These are phyloP conservation scores for Balearica regulorum DNA, from an alignment of 2,797 vertebrate genomes.

Conservation along the genomic window DNA sequence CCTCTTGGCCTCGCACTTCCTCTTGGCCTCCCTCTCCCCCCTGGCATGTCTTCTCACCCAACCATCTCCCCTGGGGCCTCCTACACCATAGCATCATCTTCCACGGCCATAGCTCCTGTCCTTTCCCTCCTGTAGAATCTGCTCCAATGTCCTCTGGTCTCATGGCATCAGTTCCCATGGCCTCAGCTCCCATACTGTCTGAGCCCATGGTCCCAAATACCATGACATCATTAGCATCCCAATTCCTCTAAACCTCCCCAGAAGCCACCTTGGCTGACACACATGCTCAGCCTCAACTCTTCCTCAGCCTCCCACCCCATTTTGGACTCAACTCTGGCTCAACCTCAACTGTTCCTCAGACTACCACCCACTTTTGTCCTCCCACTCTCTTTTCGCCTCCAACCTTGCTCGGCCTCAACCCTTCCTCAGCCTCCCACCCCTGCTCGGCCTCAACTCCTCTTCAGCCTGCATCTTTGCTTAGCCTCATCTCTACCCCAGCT, in stretches of 20 bases:
- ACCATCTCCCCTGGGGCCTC: rapidly evolving
- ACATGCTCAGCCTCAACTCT: neutral
- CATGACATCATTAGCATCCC: neutral
- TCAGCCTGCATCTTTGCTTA: rapidly evolving
- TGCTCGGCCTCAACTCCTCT: neutral
- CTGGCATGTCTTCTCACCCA: neutral
- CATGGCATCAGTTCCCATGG: rapidly evolving
- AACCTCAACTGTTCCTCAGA: neutral
- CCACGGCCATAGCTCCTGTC: neutral
- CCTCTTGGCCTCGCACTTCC: no score
- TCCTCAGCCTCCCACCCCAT: neutral
- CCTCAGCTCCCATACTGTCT: neutral
- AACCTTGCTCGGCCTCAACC: neutral
- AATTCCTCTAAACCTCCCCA: neutral
- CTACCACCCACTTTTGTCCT: neutral
- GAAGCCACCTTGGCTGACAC: neutral
- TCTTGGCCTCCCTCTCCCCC: no score
- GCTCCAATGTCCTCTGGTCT: neutral
- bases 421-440: neutral
- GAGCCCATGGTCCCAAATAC: neutral
- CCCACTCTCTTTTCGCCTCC: neutral
- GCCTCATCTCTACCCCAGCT: neutral
- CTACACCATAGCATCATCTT: neutral
- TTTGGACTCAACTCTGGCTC: neutral
- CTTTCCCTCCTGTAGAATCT: neutral